A percentile compares a stretch with the other conserved stretches of the same genome.
Evolutionary conservation across 2,113 vertebrate genomes (phyloP).

Genomic region (Rattus norvegicus): DNA sequence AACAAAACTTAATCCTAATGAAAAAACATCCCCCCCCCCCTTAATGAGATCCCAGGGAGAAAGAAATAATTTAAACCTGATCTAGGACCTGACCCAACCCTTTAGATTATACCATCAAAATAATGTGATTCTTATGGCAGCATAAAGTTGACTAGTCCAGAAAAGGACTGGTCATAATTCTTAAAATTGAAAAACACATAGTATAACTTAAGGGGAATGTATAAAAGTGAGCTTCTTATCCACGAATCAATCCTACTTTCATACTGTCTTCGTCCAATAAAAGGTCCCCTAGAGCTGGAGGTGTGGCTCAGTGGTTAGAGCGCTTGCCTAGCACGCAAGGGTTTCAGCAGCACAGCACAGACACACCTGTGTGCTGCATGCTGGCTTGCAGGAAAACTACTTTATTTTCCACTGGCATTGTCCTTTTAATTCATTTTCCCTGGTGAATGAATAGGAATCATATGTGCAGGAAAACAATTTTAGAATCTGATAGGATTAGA

Average conservation of each 20-base stretch:
- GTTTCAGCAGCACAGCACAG: no score
- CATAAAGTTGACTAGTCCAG: background rate
- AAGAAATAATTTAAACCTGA: constrained; percentile 4
- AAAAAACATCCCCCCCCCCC: background rate
- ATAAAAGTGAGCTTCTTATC: background rate
- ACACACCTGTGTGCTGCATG: background rate
- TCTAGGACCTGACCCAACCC: background rate
- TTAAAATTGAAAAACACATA: background rate
- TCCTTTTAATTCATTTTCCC: constrained; percentile 18
- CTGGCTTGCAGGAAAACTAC: background rate
- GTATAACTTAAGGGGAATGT: constrained; percentile 6
- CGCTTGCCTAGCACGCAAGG: background rate
- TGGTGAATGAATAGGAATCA: background rate
- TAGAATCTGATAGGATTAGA: background rate
- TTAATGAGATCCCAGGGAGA: background rate
- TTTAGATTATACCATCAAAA: background rate
- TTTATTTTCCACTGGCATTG: background rate
- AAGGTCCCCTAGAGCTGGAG: background rate
- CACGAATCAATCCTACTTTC: constrained; percentile 10
- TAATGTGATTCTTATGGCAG: constrained; percentile 19
- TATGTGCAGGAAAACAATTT: background rate
- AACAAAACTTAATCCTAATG: constrained; percentile 9
- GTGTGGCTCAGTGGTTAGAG: no score
- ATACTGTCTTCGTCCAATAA: background rate
- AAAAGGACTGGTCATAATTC: background rate